These are phyloP conservation scores for Zoanthus gigantus DNA, from an alignment of 92 coral and sea anemone species.

Conservation along the genomic window DNA sequence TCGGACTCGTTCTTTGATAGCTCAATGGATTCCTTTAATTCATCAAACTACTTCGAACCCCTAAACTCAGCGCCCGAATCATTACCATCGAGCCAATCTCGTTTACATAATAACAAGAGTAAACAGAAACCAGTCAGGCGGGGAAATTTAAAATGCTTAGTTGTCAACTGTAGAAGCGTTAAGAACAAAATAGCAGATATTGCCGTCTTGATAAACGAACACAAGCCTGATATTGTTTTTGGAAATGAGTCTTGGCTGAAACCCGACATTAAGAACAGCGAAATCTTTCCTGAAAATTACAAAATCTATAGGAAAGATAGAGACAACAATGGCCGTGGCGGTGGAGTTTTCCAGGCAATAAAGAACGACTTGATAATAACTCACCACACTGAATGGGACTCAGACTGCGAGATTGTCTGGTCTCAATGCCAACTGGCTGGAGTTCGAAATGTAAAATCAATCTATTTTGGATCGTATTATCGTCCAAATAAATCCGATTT, in stretches of 20 bases:
- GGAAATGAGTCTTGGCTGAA: conserved; percentile 27
- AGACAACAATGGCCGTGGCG: conserved; percentile 48
- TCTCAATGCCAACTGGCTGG: conserved; percentile 73
- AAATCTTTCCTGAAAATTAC: conserved; percentile 66
- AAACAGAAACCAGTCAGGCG: conserved; percentile 1
- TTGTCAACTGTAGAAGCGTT: conserved; percentile 22
- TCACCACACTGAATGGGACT: conserved; percentile 60
- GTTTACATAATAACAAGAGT: background rate
- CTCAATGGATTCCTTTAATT: conserved; percentile 50
- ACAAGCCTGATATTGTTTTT: conserved; percentile 24
- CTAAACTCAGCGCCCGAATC: conserved; percentile 1
- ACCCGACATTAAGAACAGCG: conserved; percentile 40
- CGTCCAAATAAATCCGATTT: conserved; percentile 62
- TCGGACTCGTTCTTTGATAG: conserved; percentile 13
- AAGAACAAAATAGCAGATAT: conserved; percentile 23
- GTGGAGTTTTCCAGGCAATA: conserved; percentile 78
- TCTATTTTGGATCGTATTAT: conserved; percentile 66
- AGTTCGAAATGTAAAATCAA: conserved; percentile 41
- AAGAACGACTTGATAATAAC: conserved; percentile 64
- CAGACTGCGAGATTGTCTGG: conserved; percentile 74
- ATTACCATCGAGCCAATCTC: background rate
- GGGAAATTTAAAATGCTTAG: background rate
- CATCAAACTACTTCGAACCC: conserved; percentile 31
- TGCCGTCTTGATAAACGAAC: conserved; percentile 28
- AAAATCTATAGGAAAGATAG: conserved; percentile 67